phyloP scores from a whole-genome alignment of 2,888 invertebrate species.

The Brassicogethes aeneus region DNA sequence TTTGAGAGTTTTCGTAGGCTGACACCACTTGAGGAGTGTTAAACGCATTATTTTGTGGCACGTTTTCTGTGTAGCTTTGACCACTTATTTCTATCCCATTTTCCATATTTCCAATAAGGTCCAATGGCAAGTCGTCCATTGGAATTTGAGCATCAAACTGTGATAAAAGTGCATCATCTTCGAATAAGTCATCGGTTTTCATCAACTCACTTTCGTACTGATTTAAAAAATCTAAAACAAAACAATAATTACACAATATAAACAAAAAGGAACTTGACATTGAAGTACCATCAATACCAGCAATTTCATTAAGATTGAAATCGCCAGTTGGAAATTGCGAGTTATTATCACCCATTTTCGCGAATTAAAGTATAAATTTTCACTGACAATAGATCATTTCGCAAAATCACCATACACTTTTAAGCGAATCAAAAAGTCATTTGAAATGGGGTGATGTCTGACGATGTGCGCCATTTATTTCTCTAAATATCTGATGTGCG shows the following conservation, averaged over 20 bases:
- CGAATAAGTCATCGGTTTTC: slow-evolving; percentile 45
- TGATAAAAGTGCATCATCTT: slow-evolving; percentile 43
- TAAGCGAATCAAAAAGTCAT: slow-evolving; percentile 48
- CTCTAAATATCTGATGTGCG: too few relatives aligned
- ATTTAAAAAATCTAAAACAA: slow-evolving; percentile 56
- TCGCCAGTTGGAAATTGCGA: slow-evolving; percentile 41
- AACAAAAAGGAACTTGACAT: slow-evolving; percentile 10
- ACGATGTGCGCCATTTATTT: too few relatives aligned
- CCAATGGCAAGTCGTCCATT: slow-evolving; percentile 42
- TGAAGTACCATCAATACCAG: slow-evolving; percentile 58
- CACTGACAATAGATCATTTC: neutral
- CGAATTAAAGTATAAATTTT: slow-evolving; percentile 16
- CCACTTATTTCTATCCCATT: neutral
- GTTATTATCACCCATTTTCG: slow-evolving; percentile 38
- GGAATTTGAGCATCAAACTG: slow-evolving; percentile 42
- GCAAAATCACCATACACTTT: slow-evolving; percentile 35
- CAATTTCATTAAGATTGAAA: slow-evolving; percentile 58
- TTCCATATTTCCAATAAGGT: slow-evolving; percentile 27
- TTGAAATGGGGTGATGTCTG: slow-evolving; percentile 52
- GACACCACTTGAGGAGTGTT: slow-evolving; percentile 26
- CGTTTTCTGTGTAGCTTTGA: neutral
- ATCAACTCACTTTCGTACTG: slow-evolving; percentile 61
- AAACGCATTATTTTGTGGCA: neutral
- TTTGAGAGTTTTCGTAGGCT: slow-evolving; percentile 11
- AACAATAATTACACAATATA: too few relatives aligned